Evolutionary conservation across 2,113 vertebrate species (phyloP).

Genomic region (Oryzias curvinotus): DNA sequence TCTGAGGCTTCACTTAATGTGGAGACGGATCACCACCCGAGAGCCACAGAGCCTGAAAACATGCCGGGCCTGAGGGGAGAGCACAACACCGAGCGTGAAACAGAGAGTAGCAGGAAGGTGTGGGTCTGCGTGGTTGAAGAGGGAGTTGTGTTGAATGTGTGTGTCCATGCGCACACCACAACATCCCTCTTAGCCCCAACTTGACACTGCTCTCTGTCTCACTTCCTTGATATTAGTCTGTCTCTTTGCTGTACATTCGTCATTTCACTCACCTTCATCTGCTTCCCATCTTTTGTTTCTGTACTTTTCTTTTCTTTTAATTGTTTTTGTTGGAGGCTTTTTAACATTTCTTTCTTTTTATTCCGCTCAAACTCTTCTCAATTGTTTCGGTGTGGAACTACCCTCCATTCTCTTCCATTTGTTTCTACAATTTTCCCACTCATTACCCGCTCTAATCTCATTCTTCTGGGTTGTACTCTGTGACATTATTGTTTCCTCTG

Average conservation of each 20-base stretch:
- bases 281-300: slow-evolving; percentile 7
- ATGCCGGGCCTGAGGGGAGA: slow-evolving; percentile 53
- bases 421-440: no score
- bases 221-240: slow-evolving; percentile 15
- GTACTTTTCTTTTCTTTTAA: neutral
- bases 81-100: slow-evolving; percentile 16
- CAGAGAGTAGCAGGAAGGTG: slow-evolving; percentile 18
- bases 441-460: no score
- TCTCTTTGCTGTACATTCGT: slow-evolving; percentile 16
- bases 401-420: no score
- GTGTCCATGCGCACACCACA: slow-evolving; percentile 29
- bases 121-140: slow-evolving; percentile 37
- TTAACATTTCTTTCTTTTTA: neutral
- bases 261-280: neutral
- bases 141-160: slow-evolving; percentile 27
- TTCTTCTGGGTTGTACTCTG: no score
- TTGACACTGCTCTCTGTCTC: slow-evolving; percentile 51
- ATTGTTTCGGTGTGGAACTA: neutral
- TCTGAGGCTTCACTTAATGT: slow-evolving; percentile 92
- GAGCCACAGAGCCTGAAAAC: slow-evolving; percentile 63
- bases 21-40: slow-evolving; percentile 87
- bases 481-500: no score
- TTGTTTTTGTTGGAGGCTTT: slow-evolving; percentile 5
- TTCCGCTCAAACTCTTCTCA: neutral
- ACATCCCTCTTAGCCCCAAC: slow-evolving; percentile 69